Evolutionary conservation across 2,888 invertebrate species (phyloP), one percentile per base, ranked within the genome.

Genomic region (Hydriomena furcata): DNA sequence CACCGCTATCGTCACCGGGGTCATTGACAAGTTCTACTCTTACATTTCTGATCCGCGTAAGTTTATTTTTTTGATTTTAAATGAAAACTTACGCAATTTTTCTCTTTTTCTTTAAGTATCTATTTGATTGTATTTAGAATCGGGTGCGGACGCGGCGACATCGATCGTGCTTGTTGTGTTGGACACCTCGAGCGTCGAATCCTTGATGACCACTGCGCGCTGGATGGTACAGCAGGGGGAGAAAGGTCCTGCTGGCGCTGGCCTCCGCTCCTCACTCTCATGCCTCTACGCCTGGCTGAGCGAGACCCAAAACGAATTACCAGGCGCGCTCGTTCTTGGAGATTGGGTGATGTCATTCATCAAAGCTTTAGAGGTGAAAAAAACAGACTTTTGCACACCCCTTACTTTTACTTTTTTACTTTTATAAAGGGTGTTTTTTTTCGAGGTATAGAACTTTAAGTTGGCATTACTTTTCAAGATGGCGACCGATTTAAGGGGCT

Each of bases 271-370:
- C 37, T 93, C 94, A 0, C 82, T 95, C 1, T 87, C 90, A 11
- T 91, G 93, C 35, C 82, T 96, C 0, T 95, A 94, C 66, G 83
- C 82, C n/a, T 95, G 95, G 95, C 75, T 94, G 45, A 86, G 91
- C 0, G 87, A 91, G 44, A 94, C 93, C 91, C 91, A 91, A 8
- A 91, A 91, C 0, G 86, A 91, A 42, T 94, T 94, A 91, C 91
- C 91, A 13, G 91, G 91, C 52, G 93, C 93, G 0, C 91, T 93
- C 1, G 92, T 92, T 34, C 82, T 95, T 0, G 92, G 93, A 17
- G 86, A 92, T 6, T 93, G 95, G 92, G 92, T 95, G 1, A 81
- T 93, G 65, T 92, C 93, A 1, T 93, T 94, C 58, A 92, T 95
- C 65, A 91, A 90, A 59, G 93, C 93, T 0, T 78, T 95, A 17